Conservation (phyloP, 2,888 invertebrate genomes). For the Orthosia gothica region DNA sequence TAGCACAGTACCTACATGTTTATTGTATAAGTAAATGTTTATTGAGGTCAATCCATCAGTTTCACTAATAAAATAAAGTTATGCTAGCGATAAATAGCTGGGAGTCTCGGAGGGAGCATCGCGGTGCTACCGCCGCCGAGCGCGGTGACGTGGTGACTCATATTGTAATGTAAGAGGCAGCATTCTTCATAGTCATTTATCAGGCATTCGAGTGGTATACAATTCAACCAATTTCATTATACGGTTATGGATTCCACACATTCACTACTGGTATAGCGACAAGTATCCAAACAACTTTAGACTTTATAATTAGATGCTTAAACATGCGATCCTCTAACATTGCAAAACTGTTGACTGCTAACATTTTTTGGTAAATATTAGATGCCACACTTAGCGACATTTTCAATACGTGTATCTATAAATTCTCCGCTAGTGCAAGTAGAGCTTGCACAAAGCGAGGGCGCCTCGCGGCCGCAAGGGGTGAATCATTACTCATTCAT, state of each 20-base stretch:
- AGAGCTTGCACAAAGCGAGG: neutral
- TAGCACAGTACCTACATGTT: neutral
- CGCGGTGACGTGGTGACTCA: neutral
- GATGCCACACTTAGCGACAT: too few species aligned
- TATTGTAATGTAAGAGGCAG: neutral
- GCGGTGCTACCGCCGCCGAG: neutral
- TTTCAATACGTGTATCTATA: neutral
- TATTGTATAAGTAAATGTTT: neutral
- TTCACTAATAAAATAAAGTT: slow-evolving; percentile 1
- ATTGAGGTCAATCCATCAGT: neutral
- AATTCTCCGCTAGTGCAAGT: neutral
- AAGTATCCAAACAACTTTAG: neutral
- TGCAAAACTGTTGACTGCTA: neutral
- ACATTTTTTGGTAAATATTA: neutral
- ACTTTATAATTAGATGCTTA: neutral
- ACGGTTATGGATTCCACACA: neutral
- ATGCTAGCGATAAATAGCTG: slow-evolving; percentile 3
- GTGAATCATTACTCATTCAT: neutral
- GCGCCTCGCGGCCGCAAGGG: neutral
- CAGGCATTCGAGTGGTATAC: slow-evolving; percentile 8
- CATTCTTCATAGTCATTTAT: slow-evolving; percentile 3
- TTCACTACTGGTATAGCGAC: neutral
- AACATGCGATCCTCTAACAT: neutral
- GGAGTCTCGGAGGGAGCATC: neutral
- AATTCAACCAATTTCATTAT: slow-evolving; percentile 6